Conservation (phyloP, 2,797 vertebrate genomes). For the Synaphobranchus kaupii region DNA sequence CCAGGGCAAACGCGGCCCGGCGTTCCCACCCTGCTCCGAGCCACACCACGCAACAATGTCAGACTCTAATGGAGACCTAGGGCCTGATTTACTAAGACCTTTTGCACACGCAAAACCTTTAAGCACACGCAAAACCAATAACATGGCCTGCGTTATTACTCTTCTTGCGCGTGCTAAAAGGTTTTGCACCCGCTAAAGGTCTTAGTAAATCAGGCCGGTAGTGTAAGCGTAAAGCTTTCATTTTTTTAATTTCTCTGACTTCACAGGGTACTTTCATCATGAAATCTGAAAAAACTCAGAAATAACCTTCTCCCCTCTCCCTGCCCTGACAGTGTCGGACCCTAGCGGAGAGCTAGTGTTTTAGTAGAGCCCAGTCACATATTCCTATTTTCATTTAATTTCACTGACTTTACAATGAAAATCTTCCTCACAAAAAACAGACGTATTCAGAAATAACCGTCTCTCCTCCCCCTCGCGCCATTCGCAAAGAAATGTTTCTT, state of each 20-base stretch:
- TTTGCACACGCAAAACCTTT: no score
- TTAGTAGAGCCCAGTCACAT: no score
- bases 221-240: neutral
- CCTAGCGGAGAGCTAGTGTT: no score
- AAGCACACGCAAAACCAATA: no score
- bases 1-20: constrained; percentile 52
- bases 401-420: neutral
- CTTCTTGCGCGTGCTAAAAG: no score
- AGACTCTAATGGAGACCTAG: neutral
- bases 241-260: neutral
- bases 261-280: neutral
- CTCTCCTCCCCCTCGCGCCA: neutral
- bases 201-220: neutral
- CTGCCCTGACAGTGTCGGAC: neutral
- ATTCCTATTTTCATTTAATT: neutral
- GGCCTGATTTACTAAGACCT: neutral
- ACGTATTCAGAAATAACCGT: no score
- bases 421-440: neutral
- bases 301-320: neutral
- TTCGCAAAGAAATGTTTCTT: neutral
- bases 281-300: neutral
- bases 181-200: no score
- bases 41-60: constrained; percentile 47
- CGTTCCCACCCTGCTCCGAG: constrained; percentile 29
- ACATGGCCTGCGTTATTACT: no score